Conservation (phyloP, 2,113 vertebrate genomes). For the Ptychochromis oligacanthus region DNA sequence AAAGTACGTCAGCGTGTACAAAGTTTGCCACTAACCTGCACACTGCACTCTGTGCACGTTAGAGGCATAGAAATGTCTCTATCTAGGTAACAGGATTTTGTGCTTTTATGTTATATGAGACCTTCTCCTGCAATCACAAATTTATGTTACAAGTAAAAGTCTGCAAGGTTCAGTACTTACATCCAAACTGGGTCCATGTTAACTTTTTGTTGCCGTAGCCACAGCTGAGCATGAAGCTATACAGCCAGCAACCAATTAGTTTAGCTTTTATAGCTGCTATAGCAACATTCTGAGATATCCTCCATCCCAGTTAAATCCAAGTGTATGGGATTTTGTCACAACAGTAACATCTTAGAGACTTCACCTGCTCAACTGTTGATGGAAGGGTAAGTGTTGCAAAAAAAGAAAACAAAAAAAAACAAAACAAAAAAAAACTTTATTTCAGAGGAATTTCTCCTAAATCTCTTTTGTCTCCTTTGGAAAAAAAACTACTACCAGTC, state of each 20-base stretch:
- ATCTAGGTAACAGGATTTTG: too few species aligned
- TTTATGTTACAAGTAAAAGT: too few species aligned
- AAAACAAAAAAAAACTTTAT: too few species aligned
- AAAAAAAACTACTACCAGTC: neutral
- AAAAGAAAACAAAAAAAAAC: neutral
- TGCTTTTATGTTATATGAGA: too few species aligned
- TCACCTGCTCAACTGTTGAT: too few species aligned
- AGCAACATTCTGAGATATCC: neutral
- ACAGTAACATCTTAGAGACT: neutral
- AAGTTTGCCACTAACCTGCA: neutral
- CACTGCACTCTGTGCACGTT: too few species aligned
- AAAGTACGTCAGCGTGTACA: rapidly evolving
- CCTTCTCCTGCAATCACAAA: too few species aligned
- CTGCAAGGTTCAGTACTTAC: too few species aligned
- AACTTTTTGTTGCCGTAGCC: too few species aligned
- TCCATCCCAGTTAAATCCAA: neutral
- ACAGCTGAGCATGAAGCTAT: too few species aligned
- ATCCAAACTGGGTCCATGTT: too few species aligned
- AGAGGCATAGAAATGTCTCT: too few species aligned
- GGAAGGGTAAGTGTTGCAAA: neutral
- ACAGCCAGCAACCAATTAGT: neutral
- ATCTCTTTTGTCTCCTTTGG: neutral
- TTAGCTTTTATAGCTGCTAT: neutral
- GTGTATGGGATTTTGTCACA: neutral
- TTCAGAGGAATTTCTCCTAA: rapidly evolving